Base-by-base conservation (phyloP, 2,888 invertebrate genomes). In the Ophion obscuratus region DNA sequence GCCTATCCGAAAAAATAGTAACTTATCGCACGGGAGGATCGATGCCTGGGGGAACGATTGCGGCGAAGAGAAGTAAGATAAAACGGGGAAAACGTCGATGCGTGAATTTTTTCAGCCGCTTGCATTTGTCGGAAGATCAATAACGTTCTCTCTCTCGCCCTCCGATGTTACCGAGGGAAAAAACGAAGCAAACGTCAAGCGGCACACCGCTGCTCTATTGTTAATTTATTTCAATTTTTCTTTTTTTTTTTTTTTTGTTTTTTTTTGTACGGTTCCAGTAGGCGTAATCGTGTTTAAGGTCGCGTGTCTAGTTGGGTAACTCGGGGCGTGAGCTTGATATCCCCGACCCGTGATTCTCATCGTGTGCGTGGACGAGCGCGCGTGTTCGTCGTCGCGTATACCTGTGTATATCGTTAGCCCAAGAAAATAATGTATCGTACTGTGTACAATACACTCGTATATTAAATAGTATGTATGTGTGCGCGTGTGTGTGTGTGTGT, bases 261-360 rank as follows among this genome's bases (percentile, higher is more conserved):
- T 89, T 89, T 92, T 93, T 93, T 92, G 86, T 92, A 92, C 91
- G 91, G 85, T 91, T 91, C 90, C 89, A 91, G 91, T 91, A 91
- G 80, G 89, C 90, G 85, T 92, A 90, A 90, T 90, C 90, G 88
- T 90, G 90, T 17, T 81, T 86, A 84, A 87, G 79, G 83, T 31
- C 47, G 77, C 44, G 67, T n/a, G 79, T 86, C 68, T 68, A 68
- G 83, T 67, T 10, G 71, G 66, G 75, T 40, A 44, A 68, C 20
- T 59, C 62, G 27, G 47, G 24, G 61, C 66, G 14, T 44, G 71
- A 27, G 40, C 74, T 77, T 81, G 83, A 88, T 31, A 86, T 47
- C n/a, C n/a, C 53, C 44, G 5, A 47, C n/a, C 11, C 86, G 85
- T 61, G 79, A 88, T 87, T 86, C 59, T 73, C 85, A 86, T 77